phyloP scores from a whole-genome alignment of 2,797 vertebrate species.

The Mus caroli region DNA sequence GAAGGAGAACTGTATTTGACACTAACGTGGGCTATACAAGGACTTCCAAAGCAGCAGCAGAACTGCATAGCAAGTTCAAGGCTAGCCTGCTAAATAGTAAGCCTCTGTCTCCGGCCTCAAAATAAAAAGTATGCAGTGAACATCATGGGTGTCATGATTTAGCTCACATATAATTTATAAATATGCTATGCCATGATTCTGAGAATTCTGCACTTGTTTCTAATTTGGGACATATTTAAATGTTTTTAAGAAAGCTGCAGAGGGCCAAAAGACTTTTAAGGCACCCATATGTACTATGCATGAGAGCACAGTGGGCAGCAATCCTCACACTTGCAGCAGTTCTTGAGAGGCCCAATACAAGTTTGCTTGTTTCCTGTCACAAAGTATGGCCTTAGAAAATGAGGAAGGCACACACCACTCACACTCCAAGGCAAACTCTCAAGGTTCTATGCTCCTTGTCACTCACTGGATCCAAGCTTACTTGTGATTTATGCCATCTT shows the following conservation, averaged over 20 bases:
- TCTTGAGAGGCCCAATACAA: background rate
- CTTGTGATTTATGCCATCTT: background rate
- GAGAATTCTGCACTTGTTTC: background rate
- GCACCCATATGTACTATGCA: background rate
- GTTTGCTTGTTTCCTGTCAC: background rate
- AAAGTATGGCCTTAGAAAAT: background rate
- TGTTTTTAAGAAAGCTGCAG: background rate
- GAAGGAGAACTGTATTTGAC: background rate
- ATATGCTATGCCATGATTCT: background rate
- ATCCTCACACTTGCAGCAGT: background rate
- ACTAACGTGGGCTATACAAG: background rate
- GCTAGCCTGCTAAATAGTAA: no score
- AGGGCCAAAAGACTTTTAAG: background rate
- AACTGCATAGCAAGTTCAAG: background rate
- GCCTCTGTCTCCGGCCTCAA: background rate
- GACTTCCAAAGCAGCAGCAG: background rate
- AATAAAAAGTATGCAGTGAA: background rate
- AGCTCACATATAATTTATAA: background rate
- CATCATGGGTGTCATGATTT: background rate
- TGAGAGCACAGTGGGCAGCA: background rate
- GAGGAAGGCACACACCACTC: background rate
- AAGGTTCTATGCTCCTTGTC: background rate
- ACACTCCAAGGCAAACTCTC: background rate
- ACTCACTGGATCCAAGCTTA: background rate
- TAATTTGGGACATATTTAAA: background rate